Evolutionary conservation across 2,113 vertebrate genomes (phyloP), one percentile per base, ranked within the genome.

Genomic region (Halcyon malimbica): DNA sequence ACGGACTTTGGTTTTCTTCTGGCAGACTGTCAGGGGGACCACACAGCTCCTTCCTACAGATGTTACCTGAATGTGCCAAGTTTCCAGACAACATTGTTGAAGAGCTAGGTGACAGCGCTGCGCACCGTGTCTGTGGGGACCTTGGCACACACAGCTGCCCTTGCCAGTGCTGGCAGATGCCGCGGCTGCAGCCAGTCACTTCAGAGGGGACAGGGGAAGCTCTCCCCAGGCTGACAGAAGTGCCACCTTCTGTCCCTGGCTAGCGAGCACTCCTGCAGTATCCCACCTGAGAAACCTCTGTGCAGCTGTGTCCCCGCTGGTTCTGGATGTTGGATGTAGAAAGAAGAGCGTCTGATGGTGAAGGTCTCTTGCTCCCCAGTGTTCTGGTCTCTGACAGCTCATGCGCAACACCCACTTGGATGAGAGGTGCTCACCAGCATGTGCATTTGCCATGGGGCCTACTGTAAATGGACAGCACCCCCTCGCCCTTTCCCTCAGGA

Each of bases 11-110:
- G 1, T 60, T 91, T 94, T 96, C 91, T 73, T 73, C 87, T 93
- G 87, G 78, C 62, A 89, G 87, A 93, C 71, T 68, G 78, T 76
- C 68, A 54, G 64, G 59, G 57, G 23, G 39, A 68, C 78, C 37
- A 24, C 70, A 48, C 81, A 65, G 59, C 87, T 91, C 77, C 65
- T 87, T 96, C 76, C 81, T 90, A 29, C 83, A 63, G 79, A 63
- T 29, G 31, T 83, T 71, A 53, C 1, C 2, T 94, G 89, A 94
- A 95, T 62, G 97, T 97, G 96, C 97, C 97, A 97, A 97, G 90
- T 88, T 91, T 84, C 70, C 70, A 73, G 60, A 79, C n/a, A 21
- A 42, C 6, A 2, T 62, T 77, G 57, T n/a, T 56, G 77, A 94
- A 83, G 83, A 91, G 54, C 53, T 81, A 57, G 83, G 70, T 84